Evolutionary conservation across 2,888 invertebrate genomes (phyloP).

Genomic region (Bibio marci): DNA sequence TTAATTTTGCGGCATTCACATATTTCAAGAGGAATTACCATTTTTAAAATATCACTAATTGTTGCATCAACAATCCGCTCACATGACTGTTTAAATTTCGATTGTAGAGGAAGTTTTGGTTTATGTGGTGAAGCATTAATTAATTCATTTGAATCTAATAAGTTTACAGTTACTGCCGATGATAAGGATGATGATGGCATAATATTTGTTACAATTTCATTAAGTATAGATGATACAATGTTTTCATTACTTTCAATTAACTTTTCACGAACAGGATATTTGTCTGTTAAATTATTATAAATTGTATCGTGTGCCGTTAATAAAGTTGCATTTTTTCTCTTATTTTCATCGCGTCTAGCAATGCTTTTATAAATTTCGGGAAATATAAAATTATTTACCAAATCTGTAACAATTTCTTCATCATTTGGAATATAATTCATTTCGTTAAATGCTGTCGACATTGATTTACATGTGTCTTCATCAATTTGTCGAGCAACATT

Average conservation of each 20-base stretch:
- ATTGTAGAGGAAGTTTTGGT: neutral
- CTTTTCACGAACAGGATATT: constrained; percentile 2
- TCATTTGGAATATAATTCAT: constrained; percentile 11
- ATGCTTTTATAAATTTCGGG: constrained; percentile 28
- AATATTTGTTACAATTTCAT: neutral
- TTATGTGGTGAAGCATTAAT: too few relatives aligned
- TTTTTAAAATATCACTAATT: constrained; percentile 1
- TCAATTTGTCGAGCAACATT: constrained; percentile 39
- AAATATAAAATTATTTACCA: constrained; percentile 26
- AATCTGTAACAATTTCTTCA: constrained; percentile 13
- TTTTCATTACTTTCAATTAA: neutral
- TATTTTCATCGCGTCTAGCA: constrained; percentile 23
- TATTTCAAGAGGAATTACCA: too few relatives aligned
- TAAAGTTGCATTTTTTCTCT: constrained; percentile 26
- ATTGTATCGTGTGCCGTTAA: constrained; percentile 27
- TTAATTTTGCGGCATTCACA: too few relatives aligned
- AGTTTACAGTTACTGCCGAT: too few relatives aligned
- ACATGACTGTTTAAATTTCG: constrained; percentile 6
- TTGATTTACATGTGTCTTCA: constrained; percentile 29
- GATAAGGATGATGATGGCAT: neutral
- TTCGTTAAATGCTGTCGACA: constrained; percentile 17
- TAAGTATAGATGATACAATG: neutral
- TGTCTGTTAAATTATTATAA: constrained; percentile 17
- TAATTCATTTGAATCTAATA: too few relatives aligned
- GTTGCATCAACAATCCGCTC: constrained; percentile 5